These are phyloP conservation scores for Echinops telfairi DNA, from an alignment of 2,113 vertebrate species.

Conservation along the genomic window DNA sequence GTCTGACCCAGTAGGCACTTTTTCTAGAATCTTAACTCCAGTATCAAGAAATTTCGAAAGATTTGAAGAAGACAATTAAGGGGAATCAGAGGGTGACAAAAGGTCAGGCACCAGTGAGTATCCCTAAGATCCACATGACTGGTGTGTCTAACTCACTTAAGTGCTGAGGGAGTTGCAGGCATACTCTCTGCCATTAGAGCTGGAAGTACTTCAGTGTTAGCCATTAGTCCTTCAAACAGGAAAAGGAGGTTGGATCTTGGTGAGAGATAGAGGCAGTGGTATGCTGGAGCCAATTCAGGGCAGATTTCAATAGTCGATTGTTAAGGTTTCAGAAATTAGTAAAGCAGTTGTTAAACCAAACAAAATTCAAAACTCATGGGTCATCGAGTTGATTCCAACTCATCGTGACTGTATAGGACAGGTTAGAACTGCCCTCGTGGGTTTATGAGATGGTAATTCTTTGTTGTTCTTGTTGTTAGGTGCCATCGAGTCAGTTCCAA, in stretches of 20 bases:
- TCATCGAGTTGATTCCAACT: no score
- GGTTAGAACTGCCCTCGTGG: no score
- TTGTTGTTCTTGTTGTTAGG: no score
- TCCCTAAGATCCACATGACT: neutral
- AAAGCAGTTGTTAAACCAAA: conserved; percentile 24
- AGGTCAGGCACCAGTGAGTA: neutral
- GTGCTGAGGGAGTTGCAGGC: neutral
- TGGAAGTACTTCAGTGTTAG: neutral
- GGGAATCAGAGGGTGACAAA: neutral
- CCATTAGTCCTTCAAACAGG: neutral
- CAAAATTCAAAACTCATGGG: no score
- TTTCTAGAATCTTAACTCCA: conserved; percentile 32
- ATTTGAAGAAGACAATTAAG: conserved; percentile 24
- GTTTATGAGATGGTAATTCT: no score
- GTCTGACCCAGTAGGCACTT: neutral
- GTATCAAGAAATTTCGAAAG: conserved; percentile 4
- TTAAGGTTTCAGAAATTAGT: conserved; percentile 48
- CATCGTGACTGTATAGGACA: neutral
- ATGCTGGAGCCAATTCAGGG: neutral
- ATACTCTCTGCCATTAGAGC: neutral
- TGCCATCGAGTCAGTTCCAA: no score
- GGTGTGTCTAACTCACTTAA: neutral
- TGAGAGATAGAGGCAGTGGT: neutral
- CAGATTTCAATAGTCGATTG: neutral
- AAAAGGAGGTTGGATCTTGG: conserved; percentile 31